phyloP scores from a whole-genome alignment of 2,113 vertebrate genomes.

The Syngnathus typhle region DNA sequence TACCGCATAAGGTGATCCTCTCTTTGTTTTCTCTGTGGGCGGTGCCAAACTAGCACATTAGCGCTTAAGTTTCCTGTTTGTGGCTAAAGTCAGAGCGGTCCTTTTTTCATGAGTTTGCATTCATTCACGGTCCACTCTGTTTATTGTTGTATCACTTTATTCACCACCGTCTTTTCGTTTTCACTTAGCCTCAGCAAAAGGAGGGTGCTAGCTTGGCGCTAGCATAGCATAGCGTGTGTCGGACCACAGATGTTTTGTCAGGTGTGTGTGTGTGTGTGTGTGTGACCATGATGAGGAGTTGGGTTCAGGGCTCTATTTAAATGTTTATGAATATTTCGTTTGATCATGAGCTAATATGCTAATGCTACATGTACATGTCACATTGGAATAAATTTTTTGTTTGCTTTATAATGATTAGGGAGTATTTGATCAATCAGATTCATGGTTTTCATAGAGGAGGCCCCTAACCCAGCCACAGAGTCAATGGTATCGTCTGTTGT shows the following conservation, averaged over 20 bases:
- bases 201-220: not conserved
- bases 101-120: not conserved
- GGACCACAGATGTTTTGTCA: constrained; percentile 45
- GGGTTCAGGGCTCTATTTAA: constrained; percentile 62
- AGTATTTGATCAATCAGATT: not conserved
- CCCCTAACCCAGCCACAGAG: not conserved
- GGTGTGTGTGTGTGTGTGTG: constrained; percentile 24
- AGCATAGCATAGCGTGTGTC: constrained; percentile 23
- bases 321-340: constrained; percentile 56
- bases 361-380: not conserved
- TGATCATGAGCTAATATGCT: constrained; percentile 53
- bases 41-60: not conserved
- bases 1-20: constrained; percentile 15
- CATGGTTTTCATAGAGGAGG: too few relatives aligned
- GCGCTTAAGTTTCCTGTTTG: not conserved
- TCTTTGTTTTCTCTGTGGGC: not conserved
- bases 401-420: not conserved
- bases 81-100: not conserved
- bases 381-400: constrained; percentile 38
- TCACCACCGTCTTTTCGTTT: not conserved
- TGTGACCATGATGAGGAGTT: constrained; percentile 49
- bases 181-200: not conserved
- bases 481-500: too few relatives aligned
- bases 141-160: not conserved
- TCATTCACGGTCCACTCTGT: not conserved